Percentiles rank a stretch among this genome's conserved stretches.
Conservation (phyloP, 2,888 invertebrate genomes). For the Cryptophagus acutangulus region DNA sequence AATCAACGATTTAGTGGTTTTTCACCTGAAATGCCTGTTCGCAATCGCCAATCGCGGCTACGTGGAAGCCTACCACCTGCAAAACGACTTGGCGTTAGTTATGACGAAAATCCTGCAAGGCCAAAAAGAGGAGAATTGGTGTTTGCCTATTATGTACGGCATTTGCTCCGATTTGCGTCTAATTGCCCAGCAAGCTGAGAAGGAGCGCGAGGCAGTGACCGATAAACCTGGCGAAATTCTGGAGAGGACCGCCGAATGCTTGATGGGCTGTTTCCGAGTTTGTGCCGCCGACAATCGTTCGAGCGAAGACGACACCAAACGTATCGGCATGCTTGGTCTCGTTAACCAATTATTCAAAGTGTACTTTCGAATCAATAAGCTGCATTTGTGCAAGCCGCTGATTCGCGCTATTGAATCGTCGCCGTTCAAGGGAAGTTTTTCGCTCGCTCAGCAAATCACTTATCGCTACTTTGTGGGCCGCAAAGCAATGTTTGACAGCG, state of each 20-base stretch:
- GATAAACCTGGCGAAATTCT: slow-evolving; percentile 67
- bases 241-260: slow-evolving; percentile 89
- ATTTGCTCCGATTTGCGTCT: slow-evolving; percentile 80
- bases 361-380: slow-evolving; percentile 73
- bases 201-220: slow-evolving; percentile 47
- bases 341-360: slow-evolving; percentile 97
- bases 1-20: slow-evolving; percentile 68
- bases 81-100: slow-evolving; percentile 70
- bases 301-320: slow-evolving; percentile 85
- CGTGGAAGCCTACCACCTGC: slow-evolving; percentile 70
- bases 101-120: slow-evolving; percentile 79
- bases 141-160: slow-evolving; percentile 86
- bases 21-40: slow-evolving; percentile 67
- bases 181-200: slow-evolving; percentile 75
- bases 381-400: slow-evolving; percentile 87
- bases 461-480: slow-evolving; percentile 96
- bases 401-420: slow-evolving; percentile 95
- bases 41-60: slow-evolving; percentile 51
- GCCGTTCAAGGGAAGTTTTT: slow-evolving; percentile 82
- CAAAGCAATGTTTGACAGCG: slow-evolving; percentile 98
- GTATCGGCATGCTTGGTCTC: slow-evolving; percentile 91
- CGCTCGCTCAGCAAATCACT: slow-evolving; percentile 89
- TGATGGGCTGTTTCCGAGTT: slow-evolving; percentile 90
- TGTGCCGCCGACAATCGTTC: slow-evolving; percentile 93
- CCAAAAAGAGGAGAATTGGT: slow-evolving; percentile 95